Evolutionary conservation across 2,888 invertebrate species (phyloP), one percentile per base, ranked within the genome.

Genomic region (Torymus tubicola): DNA sequence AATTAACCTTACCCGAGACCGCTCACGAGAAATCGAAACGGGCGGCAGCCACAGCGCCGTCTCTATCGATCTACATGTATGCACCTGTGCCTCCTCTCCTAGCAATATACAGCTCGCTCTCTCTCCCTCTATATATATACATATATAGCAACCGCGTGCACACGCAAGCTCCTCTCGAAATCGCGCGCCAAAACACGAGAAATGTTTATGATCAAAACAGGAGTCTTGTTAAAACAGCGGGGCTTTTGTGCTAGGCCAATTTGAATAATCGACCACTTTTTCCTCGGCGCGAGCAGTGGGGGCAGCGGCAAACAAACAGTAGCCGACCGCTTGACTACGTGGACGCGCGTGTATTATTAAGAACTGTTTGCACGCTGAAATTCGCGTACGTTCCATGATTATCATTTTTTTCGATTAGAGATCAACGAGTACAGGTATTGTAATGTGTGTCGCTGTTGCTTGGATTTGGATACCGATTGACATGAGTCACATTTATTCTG

Each of bases 181-280:
- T 58, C 21, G 21, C 21, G 61, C 50, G 21, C 10, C 58, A 68
- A 42, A 42, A 42, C 42, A 42, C 42, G 42, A 42, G 42, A 52
- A 69, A 70, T 77, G 42, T 76, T 76, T 70, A 61, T 18, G 70
- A 18, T 64, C 64, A 55, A 63, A 70, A 67, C 64, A 75, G 18
- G 50, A 16, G 18, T 24, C 67, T 60, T 60, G 52, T 68, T 77
- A 77, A 70, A 70, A 63, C 70, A 53, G 4, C 16, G 8, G 21
- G 13, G 67, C 68, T 67, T 21, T 52, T n/a, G 52, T 24, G 21
- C 18, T 58, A 58, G 21, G 74, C 52, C 58, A 58, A 72, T 74
- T 74, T 52, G 21, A 52, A 67, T 52, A 75, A 67, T 75, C n/a
- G 60, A 75, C 42, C 8, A 42, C 60, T 75, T 53, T 60, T 75